These are phyloP conservation scores for Sarcophilus harrisii DNA, from an alignment of 2,797 vertebrate genomes.

Conservation along the genomic window DNA sequence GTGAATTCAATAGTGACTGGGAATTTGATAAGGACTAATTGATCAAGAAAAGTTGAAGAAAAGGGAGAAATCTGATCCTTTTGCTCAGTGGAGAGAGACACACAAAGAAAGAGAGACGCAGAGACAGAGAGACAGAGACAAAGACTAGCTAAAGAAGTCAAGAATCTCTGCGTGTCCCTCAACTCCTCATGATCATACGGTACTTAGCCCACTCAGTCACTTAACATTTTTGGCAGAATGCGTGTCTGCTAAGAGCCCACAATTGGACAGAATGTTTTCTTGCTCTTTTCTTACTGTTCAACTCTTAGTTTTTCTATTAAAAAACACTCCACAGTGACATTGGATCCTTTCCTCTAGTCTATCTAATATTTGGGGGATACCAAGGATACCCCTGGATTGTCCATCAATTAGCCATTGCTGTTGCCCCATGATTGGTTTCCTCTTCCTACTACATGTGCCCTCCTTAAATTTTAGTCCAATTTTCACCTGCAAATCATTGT, in stretches of 20 bases:
- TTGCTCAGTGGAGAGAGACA: not conserved
- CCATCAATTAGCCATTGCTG: not conserved
- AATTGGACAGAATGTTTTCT: not conserved
- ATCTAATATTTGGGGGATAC: not conserved
- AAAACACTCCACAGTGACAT: not conserved
- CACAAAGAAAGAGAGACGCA: too few species aligned
- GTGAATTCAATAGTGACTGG: not conserved
- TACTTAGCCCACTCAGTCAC: not conserved
- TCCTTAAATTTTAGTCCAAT: not conserved
- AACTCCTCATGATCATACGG: not conserved
- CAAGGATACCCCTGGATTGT: not conserved
- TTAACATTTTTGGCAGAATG: not conserved
- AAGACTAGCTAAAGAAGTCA: not conserved
- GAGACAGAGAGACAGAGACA: too few species aligned
- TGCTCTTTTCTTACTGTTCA: not conserved
- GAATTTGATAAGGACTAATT: not conserved
- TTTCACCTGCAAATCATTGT: not conserved
- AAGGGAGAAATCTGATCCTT: not conserved
- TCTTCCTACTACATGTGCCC: not conserved
- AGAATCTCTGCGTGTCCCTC: not conserved
- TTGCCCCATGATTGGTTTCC: not conserved
- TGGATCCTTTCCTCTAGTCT: not conserved
- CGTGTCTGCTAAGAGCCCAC: not conserved
- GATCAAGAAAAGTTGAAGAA: not conserved
- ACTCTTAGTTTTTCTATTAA: not conserved